phyloP scores from a whole-genome alignment of 1,140 invertebrate genomes.

The Microplitis mediator region DNA sequence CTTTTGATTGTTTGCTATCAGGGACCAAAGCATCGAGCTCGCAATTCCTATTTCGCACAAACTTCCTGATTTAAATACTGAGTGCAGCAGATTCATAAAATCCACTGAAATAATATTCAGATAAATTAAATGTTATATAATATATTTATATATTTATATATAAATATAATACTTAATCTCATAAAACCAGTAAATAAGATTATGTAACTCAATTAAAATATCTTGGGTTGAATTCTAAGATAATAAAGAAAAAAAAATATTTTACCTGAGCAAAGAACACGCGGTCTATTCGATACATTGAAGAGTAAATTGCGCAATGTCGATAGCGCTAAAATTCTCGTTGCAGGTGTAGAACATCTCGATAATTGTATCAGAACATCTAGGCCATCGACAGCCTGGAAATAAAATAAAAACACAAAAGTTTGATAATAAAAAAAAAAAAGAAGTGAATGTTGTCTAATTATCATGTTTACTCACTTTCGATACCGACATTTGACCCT shows the following conservation, averaged over 20 bases:
- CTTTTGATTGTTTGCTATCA: conserved; percentile 56
- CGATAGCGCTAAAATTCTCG: conserved; percentile 50
- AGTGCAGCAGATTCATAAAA: conserved; percentile 50
- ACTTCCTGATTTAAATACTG: conserved; percentile 45
- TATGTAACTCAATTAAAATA: too few species aligned
- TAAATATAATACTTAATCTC: too few species aligned
- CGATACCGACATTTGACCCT: conserved; percentile 53
- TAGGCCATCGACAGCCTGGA: conserved; percentile 48
- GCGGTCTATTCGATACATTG: conserved; percentile 46
- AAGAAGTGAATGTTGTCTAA: background rate
- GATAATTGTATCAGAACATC: conserved; percentile 52
- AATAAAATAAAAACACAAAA: conserved; percentile 10
- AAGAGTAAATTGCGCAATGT: conserved; percentile 53
- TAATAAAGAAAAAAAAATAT: conserved; percentile 5
- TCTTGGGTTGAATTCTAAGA: background rate
- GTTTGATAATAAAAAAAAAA: background rate
- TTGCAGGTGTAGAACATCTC: conserved; percentile 40
- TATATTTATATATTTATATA: too few species aligned
- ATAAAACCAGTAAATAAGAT: too few species aligned
- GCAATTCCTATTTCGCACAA: conserved; percentile 47
- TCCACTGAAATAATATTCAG: conserved; percentile 40
- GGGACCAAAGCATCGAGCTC: conserved; percentile 50
- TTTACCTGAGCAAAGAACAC: conserved; percentile 50
- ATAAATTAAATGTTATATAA: too few species aligned
- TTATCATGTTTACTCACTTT: conserved; percentile 44